These are phyloP conservation scores for Gymnoscopelus microlampas DNA, from an alignment of 2,797 vertebrate genomes.

Conservation along the genomic window DNA sequence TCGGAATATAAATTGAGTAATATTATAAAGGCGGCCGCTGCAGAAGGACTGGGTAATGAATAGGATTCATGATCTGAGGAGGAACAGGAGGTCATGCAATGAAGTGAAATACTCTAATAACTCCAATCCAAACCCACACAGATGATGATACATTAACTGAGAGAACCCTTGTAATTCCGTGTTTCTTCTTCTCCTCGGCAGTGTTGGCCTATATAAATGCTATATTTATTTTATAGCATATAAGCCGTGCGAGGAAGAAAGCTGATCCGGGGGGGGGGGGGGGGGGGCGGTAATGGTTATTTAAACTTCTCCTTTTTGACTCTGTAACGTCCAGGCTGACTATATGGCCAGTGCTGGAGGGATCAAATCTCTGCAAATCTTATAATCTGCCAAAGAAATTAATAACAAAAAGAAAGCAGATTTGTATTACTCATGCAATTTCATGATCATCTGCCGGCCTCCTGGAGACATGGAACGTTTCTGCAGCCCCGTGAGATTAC, in stretches of 20 bases:
- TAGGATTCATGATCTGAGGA: slow-evolving; percentile 92
- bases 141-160: slow-evolving; percentile 96
- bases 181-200: slow-evolving; percentile 59
- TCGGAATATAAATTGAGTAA: slow-evolving; percentile 97
- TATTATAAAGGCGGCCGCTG: slow-evolving; percentile 92
- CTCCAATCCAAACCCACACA: slow-evolving; percentile 92
- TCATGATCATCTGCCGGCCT: slow-evolving; percentile 84
- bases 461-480: slow-evolving; percentile 70
- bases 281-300: slow-evolving; percentile 63
- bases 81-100: slow-evolving; percentile 92
- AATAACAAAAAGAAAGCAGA: slow-evolving; percentile 82
- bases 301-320: slow-evolving; percentile 81
- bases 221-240: slow-evolving; percentile 62
- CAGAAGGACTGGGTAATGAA: slow-evolving; percentile 94
- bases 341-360: slow-evolving; percentile 31
- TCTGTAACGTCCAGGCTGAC: slow-evolving; percentile 60
- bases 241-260: slow-evolving; percentile 53
- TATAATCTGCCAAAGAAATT: slow-evolving; percentile 88
- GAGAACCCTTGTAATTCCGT: slow-evolving; percentile 86
- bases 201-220: slow-evolving; percentile 51
- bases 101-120: slow-evolving; percentile 98
- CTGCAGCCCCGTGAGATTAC: slow-evolving; percentile 79
- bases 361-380: slow-evolving; percentile 80
- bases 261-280: slow-evolving; percentile 53
- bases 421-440: slow-evolving; percentile 87